These are phyloP conservation scores for Agriopis aurantiaria DNA, from an alignment of 2,888 invertebrate genomes.

Conservation along the genomic window DNA sequence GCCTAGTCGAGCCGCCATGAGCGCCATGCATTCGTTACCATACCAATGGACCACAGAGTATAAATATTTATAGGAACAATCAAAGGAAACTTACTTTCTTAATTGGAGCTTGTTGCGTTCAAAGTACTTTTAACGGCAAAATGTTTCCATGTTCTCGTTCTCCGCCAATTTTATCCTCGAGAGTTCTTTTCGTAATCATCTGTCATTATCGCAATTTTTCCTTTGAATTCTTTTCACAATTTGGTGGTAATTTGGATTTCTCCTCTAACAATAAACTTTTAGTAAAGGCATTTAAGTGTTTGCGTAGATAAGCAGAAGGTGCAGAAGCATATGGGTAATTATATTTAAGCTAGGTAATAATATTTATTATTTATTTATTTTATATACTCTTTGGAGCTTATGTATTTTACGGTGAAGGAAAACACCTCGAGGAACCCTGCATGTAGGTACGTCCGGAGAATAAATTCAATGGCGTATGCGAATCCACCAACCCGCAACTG, in stretches of 20 bases:
- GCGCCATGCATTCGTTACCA: constrained; percentile 63
- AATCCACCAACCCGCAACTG: no score
- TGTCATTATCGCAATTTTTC: constrained; percentile 13
- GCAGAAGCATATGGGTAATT: no score
- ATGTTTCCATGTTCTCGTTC: constrained; percentile 18
- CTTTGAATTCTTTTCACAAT: constrained; percentile 11
- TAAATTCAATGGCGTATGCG: no score
- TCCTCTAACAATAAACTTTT: neutral
- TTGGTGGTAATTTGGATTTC: constrained; percentile 1
- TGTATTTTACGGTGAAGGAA: neutral
- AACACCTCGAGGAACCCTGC: no score
- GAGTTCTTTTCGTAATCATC: constrained; percentile 11
- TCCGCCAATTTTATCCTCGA: constrained; percentile 17
- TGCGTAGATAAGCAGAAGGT: neutral
- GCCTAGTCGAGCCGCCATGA: constrained; percentile 42
- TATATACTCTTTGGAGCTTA: neutral
- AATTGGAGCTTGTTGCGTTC: constrained; percentile 44
- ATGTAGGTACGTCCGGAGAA: no score
- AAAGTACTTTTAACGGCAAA: constrained; percentile 33
- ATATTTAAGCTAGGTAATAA: no score
- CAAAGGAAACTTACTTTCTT: constrained; percentile 50
- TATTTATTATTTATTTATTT: no score
- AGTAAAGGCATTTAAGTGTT: neutral
- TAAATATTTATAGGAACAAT: constrained; percentile 55
- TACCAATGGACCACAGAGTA: constrained; percentile 53